Evolutionary conservation across 2,113 vertebrate species (phyloP).

Genomic region (Talpa occidentalis): DNA sequence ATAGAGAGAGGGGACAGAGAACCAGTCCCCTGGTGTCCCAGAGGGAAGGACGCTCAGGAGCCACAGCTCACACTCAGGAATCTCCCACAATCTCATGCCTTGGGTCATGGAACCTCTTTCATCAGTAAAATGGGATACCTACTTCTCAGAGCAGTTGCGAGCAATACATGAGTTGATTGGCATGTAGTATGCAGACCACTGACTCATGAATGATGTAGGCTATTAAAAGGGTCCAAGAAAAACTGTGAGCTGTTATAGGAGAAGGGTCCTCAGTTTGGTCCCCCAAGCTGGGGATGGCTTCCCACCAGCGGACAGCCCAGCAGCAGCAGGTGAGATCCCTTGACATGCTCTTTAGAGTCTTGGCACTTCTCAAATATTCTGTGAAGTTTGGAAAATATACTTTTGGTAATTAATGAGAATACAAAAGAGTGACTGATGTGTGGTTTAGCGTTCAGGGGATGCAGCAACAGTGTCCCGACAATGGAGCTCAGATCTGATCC

Average conservation of each 20-base stretch:
- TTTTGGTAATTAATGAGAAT: not conserved
- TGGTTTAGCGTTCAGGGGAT: not conserved
- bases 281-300: not conserved
- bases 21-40: not conserved
- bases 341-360: not conserved
- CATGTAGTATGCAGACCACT: not conserved
- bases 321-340: not conserved
- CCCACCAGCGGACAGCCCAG: not conserved
- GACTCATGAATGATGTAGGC: not conserved
- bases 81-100: rapidly evolving
- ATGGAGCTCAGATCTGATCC: not conserved
- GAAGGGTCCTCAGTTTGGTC: not conserved
- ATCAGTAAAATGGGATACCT: not conserved
- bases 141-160: not conserved
- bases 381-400: not conserved
- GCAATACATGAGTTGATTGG: not conserved
- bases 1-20: not conserved
- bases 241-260: not conserved
- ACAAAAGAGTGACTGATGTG: not conserved
- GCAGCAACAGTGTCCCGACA: not conserved
- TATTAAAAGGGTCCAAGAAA: not conserved
- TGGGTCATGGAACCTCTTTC: not conserved
- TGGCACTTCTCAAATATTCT: not conserved
- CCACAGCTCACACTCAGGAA: not conserved
- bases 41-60: not conserved